phyloP scores from a whole-genome alignment of 2,888 invertebrate genomes.

The Lottia scabra region DNA sequence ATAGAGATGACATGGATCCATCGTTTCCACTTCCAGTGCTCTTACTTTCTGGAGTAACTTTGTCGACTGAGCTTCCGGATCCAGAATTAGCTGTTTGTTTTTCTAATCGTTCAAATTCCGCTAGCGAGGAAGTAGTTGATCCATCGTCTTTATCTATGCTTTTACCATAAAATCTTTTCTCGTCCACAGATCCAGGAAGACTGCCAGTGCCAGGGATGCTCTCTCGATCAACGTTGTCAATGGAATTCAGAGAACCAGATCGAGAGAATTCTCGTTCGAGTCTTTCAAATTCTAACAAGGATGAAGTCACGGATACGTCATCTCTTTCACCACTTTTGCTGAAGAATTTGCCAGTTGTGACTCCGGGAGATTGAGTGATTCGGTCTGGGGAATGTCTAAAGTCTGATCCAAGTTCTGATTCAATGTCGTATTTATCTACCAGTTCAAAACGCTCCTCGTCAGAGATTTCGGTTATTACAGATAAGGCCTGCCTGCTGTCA shows the following conservation, averaged over 20 bases:
- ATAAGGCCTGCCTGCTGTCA: conserved; percentile 54
- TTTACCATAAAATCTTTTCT: conserved; percentile 59
- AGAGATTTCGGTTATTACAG: conserved; percentile 61
- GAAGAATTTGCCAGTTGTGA: conserved; percentile 81
- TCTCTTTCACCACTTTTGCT: conserved; percentile 88
- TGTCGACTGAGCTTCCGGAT: conserved; percentile 85
- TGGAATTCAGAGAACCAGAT: conserved; percentile 48
- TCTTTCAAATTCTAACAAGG: conserved; percentile 91
- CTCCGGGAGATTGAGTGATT: conserved; percentile 74
- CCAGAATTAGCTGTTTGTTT: conserved; percentile 77
- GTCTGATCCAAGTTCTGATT: conserved; percentile 73
- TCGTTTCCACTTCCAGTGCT: conserved; percentile 55
- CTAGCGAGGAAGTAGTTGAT: conserved; percentile 87
- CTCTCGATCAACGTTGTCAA: conserved; percentile 47
- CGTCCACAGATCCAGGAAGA: conserved; percentile 55
- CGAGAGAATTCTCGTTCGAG: conserved; percentile 82
- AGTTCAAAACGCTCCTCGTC: conserved; percentile 71
- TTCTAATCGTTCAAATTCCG: conserved; percentile 94
- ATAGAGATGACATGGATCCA: conserved; percentile 76
- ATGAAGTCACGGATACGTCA: conserved; percentile 89
- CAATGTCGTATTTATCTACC: conserved; percentile 74
- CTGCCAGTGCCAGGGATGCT: conserved; percentile 75
- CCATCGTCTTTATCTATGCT: conserved; percentile 90
- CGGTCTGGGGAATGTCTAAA: conserved; percentile 83
- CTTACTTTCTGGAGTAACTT: conserved; percentile 53